Conservation (phyloP, 64 coral and sea anemone species). For the Pachyseris speciosa region DNA sequence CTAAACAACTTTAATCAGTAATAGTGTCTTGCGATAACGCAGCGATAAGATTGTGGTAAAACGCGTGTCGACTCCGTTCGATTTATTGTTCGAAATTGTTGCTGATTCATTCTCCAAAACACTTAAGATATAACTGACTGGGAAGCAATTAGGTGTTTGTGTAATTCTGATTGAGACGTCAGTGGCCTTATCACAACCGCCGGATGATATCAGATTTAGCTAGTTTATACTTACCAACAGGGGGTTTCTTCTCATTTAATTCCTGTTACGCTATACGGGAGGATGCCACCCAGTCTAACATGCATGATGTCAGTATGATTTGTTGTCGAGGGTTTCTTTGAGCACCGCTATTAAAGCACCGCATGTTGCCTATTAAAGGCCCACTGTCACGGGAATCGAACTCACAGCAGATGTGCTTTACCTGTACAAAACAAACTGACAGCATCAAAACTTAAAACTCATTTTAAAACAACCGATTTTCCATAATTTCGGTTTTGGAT, state of each 20-base stretch:
- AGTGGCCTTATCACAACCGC: too few species aligned
- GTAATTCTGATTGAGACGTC: neutral
- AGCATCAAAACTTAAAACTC: neutral
- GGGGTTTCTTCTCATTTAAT: neutral
- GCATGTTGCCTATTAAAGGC: constrained; percentile 29
- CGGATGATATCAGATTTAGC: neutral
- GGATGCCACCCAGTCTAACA: neutral
- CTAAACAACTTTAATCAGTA: neutral
- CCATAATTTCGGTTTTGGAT: neutral
- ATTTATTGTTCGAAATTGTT: neutral
- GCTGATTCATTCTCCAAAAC: neutral
- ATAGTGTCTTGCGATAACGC: neutral
- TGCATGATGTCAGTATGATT: constrained; percentile 6
- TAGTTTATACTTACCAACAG: neutral
- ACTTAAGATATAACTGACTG: neutral
- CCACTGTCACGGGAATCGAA: neutral
- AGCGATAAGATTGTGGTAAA: neutral
- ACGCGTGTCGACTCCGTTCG: neutral
- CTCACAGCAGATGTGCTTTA: constrained; percentile 25
- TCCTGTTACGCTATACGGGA: neutral
- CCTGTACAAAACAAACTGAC: neutral
- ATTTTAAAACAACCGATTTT: neutral
- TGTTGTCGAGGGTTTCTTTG: neutral
- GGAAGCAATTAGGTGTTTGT: neutral
- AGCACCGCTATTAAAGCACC: neutral